These are phyloP conservation scores for Tauraco hartlaubi DNA, from an alignment of 2,797 vertebrate genomes.

Conservation along the genomic window DNA sequence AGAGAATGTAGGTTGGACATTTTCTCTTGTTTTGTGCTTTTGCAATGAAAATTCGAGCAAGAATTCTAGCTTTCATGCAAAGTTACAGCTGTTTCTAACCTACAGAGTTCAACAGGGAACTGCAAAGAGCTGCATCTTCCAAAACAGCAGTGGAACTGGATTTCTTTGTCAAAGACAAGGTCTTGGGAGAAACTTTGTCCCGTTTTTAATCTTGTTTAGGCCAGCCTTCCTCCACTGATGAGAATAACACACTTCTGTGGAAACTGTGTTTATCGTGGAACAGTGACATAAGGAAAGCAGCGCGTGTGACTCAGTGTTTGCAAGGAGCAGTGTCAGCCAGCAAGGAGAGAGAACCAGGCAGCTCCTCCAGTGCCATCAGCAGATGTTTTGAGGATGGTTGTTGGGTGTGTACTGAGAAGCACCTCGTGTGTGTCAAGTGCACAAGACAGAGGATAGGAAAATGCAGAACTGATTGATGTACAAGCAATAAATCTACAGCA, in stretches of 20 bases:
- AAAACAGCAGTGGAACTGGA: neutral
- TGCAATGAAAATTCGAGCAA: neutral
- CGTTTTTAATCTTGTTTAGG: neutral
- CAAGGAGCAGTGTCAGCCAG: neutral
- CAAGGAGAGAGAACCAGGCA: neutral
- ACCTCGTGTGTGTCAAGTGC: neutral
- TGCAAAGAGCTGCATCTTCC: neutral
- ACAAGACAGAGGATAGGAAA: neutral
- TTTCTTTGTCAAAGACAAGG: neutral
- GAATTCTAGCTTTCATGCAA: neutral
- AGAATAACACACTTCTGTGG: neutral
- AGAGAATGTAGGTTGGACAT: accelerated
- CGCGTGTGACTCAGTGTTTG: neutral
- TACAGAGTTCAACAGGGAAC: neutral
- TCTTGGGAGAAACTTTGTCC: neutral
- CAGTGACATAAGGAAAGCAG: neutral
- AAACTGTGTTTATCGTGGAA: neutral
- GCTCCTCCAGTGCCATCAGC: neutral
- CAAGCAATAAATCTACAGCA: neutral
- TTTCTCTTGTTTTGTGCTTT: neutral
- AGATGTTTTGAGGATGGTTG: neutral
- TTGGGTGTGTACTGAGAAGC: neutral
- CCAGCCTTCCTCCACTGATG: neutral
- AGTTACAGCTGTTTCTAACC: neutral
- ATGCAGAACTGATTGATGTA: neutral